Evolutionary conservation across 2,113 vertebrate genomes (phyloP).

Genomic region (Eleginops maclovinus): DNA sequence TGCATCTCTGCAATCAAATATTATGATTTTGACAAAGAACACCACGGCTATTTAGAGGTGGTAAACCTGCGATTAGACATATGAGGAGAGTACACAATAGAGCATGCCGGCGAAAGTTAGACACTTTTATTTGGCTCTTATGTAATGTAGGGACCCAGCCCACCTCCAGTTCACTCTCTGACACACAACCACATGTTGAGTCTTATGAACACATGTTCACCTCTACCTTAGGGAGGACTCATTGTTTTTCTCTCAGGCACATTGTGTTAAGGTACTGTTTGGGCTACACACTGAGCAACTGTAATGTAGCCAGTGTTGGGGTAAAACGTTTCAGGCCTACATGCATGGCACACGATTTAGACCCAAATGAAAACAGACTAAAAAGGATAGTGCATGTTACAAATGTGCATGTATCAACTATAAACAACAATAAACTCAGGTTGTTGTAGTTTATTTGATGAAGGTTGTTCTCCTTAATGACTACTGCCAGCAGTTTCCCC

Average conservation of each 20-base stretch:
- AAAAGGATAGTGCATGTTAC: background rate
- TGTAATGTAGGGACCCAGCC: conserved; percentile 64
- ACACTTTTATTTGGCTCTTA: conserved; percentile 56
- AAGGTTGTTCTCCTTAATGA: background rate
- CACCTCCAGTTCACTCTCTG: conserved; percentile 46
- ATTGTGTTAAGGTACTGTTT: conserved; percentile 3
- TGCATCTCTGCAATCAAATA: conserved; percentile 40
- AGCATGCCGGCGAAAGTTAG: conserved; percentile 46
- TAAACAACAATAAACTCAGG: background rate
- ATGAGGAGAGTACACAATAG: conserved; percentile 20
- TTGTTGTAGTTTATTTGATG: background rate
- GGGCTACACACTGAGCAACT: conserved; percentile 11
- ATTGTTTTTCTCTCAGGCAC: background rate
- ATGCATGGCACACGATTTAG: background rate
- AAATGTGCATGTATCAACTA: background rate
- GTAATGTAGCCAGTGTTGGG: background rate
- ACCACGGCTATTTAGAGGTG: conserved; percentile 25
- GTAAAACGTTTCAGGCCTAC: background rate
- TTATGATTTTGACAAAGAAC: conserved; percentile 41
- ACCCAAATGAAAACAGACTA: background rate
- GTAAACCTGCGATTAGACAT: conserved; percentile 33
- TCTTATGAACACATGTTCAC: conserved; percentile 21
- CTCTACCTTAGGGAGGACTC: conserved; percentile 14
- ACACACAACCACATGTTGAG: conserved; percentile 59
- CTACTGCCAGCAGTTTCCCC: background rate